Evolutionary conservation across 1,140 invertebrate genomes (phyloP).

Genomic region (Zelostemma sp.): DNA sequence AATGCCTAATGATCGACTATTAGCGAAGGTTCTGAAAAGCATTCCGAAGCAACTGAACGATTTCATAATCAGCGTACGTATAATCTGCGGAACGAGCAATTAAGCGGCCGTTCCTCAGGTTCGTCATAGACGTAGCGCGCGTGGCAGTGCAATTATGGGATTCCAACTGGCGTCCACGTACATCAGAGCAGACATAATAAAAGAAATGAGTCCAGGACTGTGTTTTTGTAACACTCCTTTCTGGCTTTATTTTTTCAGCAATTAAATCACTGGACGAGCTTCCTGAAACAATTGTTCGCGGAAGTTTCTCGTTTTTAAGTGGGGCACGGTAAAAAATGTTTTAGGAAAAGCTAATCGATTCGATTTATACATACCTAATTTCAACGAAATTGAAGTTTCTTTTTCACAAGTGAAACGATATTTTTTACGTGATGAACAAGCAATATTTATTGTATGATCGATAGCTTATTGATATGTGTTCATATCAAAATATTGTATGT

Average conservation of each 20-base stretch:
- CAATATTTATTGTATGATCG: too few relatives aligned
- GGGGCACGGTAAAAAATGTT: too few relatives aligned
- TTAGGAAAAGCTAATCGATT: too few relatives aligned
- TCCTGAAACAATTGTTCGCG: too few relatives aligned
- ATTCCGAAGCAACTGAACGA: slow-evolving; percentile 33
- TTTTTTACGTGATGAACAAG: too few relatives aligned
- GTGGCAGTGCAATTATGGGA: slow-evolving; percentile 43
- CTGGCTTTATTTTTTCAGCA: background rate
- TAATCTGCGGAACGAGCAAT: slow-evolving; percentile 47
- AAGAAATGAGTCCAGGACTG: background rate
- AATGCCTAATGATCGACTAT: slow-evolving; percentile 35
- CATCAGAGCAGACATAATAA: background rate
- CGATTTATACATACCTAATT: too few relatives aligned
- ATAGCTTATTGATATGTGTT: too few relatives aligned
- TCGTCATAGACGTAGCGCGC: slow-evolving; percentile 34
- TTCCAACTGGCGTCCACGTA: slow-evolving; percentile 38
- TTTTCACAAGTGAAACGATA: too few relatives aligned
- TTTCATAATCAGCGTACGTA: slow-evolving; percentile 49
- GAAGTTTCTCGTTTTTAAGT: too few relatives aligned
- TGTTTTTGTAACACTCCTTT: background rate
- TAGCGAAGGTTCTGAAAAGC: slow-evolving; percentile 24
- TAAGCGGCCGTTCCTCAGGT: slow-evolving; percentile 45
- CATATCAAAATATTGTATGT: too few relatives aligned
- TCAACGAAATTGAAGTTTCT: too few relatives aligned
- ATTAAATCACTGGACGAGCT: too few relatives aligned